A percentile compares a stretch with the other conserved stretches of the same genome.
Evolutionary conservation across 92 coral and sea anemone species (phyloP).

Genomic region (Paragorgia papillata): DNA sequence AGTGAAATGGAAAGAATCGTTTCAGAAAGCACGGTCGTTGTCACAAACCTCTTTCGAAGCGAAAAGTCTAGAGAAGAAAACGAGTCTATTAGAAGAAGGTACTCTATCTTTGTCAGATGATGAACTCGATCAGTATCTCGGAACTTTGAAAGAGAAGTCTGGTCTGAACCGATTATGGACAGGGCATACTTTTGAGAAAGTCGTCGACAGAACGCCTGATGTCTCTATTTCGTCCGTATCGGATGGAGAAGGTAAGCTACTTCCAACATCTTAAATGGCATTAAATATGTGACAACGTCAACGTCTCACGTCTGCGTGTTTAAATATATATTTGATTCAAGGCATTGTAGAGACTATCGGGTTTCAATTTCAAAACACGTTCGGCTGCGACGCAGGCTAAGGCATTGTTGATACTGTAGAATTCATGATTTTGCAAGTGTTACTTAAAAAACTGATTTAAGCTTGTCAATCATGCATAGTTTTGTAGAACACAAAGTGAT

Average conservation of each 20-base stretch:
- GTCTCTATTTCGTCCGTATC: constrained; percentile 83
- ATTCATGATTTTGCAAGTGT: too few species aligned
- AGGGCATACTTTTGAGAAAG: constrained; percentile 74
- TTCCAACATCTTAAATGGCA: too few species aligned
- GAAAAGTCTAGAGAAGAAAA: constrained; percentile 42
- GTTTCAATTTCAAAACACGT: too few species aligned
- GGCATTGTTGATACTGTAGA: too few species aligned
- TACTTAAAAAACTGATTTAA: too few species aligned
- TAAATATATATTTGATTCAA: too few species aligned
- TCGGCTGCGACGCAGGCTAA: too few species aligned
- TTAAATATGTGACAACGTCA: neutral
- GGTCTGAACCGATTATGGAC: constrained; percentile 83
- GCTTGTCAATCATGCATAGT: too few species aligned
- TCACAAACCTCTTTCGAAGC: constrained; percentile 62
- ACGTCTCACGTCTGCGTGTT: too few species aligned
- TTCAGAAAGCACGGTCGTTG: constrained; percentile 71
- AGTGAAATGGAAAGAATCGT: constrained; percentile 77
- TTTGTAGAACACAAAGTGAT: too few species aligned
- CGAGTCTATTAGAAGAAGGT: constrained; percentile 77
- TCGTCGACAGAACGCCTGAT: constrained; percentile 92
- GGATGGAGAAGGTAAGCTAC: constrained; percentile 64
- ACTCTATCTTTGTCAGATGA: constrained; percentile 59
- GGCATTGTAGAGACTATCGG: too few species aligned
- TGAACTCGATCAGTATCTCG: constrained; percentile 79
- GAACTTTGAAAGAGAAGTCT: constrained; percentile 80